Percentiles rank a stretch among this genome's conserved stretches.
These are phyloP conservation scores for Burhinus oedicnemus DNA, from an alignment of 2,113 vertebrate genomes.

Conservation along the genomic window DNA sequence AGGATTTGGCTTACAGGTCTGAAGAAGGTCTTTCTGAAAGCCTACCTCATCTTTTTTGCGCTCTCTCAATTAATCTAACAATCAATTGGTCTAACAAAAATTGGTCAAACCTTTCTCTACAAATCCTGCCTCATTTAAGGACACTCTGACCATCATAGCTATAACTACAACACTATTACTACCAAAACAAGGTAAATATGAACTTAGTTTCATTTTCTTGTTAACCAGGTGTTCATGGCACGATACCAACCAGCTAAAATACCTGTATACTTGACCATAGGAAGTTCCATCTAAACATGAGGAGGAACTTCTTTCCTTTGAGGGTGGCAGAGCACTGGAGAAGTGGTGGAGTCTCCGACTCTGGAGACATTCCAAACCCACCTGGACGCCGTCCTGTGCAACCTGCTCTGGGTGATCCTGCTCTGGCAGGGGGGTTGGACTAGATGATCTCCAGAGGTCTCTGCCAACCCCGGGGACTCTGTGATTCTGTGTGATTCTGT, in stretches of 20 bases:
- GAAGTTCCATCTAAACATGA: too few relatives aligned
- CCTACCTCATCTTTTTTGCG: not conserved
- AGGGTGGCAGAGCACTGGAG: too few relatives aligned
- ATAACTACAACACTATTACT: not conserved
- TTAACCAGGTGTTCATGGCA: not conserved
- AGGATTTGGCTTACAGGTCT: not conserved
- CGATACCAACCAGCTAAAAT: accelerated
- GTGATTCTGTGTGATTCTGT: too few relatives aligned
- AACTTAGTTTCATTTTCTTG: not conserved
- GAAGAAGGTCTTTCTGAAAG: not conserved
- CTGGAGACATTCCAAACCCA: too few relatives aligned
- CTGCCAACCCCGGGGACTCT: too few relatives aligned
- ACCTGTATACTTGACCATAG: too few relatives aligned
- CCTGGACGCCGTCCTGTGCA: too few relatives aligned
- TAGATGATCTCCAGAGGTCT: too few relatives aligned
- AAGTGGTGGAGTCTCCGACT: too few relatives aligned
- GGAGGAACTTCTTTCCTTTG: too few relatives aligned
- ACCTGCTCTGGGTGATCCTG: too few relatives aligned
- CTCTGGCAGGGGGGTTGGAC: too few relatives aligned
- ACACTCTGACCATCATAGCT: not conserved
- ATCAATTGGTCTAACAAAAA: not conserved
- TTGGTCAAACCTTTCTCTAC: not conserved
- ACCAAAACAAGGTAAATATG: not conserved
- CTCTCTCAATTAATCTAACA: not conserved
- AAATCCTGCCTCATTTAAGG: not conserved